Evolutionary conservation across 2,888 invertebrate species (phyloP), one percentile per base, ranked within the genome.

Genomic region (Cinara cedri): DNA sequence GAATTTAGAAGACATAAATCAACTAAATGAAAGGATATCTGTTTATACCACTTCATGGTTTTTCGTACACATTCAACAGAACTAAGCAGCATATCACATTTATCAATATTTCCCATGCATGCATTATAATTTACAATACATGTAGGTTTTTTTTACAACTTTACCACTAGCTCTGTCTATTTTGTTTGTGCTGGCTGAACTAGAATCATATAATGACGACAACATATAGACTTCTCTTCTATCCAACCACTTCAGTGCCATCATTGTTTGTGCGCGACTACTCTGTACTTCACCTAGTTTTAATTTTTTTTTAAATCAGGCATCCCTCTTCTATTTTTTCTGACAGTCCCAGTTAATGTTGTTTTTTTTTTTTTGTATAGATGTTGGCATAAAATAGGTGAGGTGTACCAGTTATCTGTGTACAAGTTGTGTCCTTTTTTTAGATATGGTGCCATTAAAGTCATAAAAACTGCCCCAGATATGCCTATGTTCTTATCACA

Each of bases 311-410:
- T 44, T 44, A 65, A 46, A 44, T 65, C 44, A 21, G 44, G 65
- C 65, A 65, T 65, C 13, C 65, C 65, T 65, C 44, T 65, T 44
- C 65, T 44, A 8, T 65, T 65, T 65, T 46, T 65, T 3, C 21
- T 44, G 11, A 65, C 14, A 21, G 65, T 65, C 1, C 44, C 65
- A 44, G 65, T n/a, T 44, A 44, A 21, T 65, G 65, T 19, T 44
- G 14, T 24, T 24, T 42, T 62, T 62, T 62, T n/a, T 62, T 62
- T 62, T 62, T n/a, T 42, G n/a, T 42, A 60, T 26, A 62, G 11
- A 42, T 42, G 34, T 44, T 65, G 44, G 1, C n/a, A n/a, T 21
- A 65, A 14, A 65, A 65, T 65, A 44, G 44, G 65, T 8, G 19
- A 65, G 14, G 46, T 21, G 14, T 65, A 65, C 65, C 65, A 65